Percentiles rank a stretch among this genome's conserved stretches.
Conservation (phyloP, 2,797 vertebrate genomes). For the Emys orbicularis region DNA sequence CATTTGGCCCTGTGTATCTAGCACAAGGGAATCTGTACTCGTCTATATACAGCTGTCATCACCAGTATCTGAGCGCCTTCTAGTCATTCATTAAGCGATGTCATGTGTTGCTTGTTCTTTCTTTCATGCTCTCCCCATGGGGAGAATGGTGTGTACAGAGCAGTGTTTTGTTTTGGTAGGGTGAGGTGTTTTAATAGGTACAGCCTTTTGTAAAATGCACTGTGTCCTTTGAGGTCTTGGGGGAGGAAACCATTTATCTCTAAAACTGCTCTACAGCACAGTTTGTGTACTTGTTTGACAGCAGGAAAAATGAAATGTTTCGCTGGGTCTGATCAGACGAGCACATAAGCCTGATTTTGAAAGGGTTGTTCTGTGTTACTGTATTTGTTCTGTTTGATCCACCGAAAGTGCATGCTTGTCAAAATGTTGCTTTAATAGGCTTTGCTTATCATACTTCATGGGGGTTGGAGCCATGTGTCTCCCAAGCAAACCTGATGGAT, state of each 20-base stretch:
- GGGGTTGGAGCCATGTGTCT: constrained; percentile 1
- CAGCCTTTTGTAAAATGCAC: background rate
- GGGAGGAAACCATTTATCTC: constrained; percentile 19
- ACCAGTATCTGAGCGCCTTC: background rate
- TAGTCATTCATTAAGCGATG: background rate
- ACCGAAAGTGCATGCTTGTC: constrained; percentile 39
- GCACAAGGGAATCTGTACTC: background rate
- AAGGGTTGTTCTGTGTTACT: constrained; percentile 47
- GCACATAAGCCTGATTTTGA: constrained; percentile 58
- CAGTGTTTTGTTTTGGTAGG: background rate
- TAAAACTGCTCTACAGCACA: background rate
- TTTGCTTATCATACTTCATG: constrained; percentile 35
- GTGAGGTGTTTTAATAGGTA: background rate
- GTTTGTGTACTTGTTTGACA: constrained; percentile 32
- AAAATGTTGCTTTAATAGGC: constrained; percentile 63
- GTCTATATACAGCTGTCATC: background rate
- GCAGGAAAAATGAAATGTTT: constrained; percentile 51
- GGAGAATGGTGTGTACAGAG: background rate
- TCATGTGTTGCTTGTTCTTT: constrained; percentile 14
- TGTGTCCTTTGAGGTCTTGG: background rate
- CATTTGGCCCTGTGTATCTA: background rate
- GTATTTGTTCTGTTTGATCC: constrained; percentile 56
- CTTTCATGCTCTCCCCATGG: background rate
- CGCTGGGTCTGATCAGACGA: constrained; percentile 46
- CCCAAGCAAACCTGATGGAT: constrained; percentile 48